Conservation (phyloP, 53 echinoderm and acorn worm species). For the Apostichopus leukothele region DNA sequence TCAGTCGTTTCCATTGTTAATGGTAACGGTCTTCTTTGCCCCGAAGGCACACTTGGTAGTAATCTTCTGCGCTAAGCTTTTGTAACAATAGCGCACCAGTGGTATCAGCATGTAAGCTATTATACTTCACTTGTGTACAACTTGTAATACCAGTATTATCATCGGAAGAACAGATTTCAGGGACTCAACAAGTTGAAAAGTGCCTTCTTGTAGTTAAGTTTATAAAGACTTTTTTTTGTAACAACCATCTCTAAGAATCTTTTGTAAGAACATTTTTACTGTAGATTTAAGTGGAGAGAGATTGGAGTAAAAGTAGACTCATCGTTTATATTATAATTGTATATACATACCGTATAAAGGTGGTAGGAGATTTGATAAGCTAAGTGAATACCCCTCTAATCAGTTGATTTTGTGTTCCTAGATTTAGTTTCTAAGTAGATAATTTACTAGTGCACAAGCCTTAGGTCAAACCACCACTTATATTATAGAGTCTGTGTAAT, state of each 20-base stretch:
- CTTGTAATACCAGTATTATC: slow-evolving; percentile 14
- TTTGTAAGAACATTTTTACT: no score
- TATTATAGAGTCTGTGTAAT: no score
- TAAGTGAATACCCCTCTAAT: not conserved
- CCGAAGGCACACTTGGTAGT: slow-evolving; percentile 14
- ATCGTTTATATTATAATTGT: no score
- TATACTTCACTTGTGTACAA: not conserved
- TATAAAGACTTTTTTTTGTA: no score
- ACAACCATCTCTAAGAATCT: no score
- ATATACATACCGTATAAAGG: no score
- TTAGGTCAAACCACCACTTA: not conserved
- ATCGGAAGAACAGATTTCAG: not conserved
- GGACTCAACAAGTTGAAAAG: not conserved
- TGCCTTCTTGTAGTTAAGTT: no score
- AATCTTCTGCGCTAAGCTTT: not conserved
- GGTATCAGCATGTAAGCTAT: not conserved
- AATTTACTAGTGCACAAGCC: not conserved
- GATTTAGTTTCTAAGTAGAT: not conserved
- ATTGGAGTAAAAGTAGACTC: no score
- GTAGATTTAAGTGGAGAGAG: no score
- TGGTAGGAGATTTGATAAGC: no score
- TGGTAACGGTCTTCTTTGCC: slow-evolving; percentile 16
- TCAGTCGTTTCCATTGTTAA: slow-evolving; percentile 24
- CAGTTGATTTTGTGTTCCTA: not conserved
- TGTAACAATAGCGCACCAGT: not conserved